These are phyloP conservation scores for Hemichromis elongatus DNA, from an alignment of 2,113 vertebrate genomes.

Conservation along the genomic window DNA sequence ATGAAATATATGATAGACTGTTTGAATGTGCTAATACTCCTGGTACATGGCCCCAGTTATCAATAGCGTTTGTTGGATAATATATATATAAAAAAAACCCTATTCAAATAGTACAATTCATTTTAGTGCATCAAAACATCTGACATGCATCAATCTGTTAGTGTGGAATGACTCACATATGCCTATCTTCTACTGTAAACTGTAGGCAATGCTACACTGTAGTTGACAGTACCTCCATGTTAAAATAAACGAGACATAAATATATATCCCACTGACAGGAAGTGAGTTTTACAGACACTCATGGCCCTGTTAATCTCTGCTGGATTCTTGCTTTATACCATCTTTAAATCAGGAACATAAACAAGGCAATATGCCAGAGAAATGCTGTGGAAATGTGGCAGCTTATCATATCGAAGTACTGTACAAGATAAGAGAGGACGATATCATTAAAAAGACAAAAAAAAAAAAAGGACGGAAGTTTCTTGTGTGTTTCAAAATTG, in stretches of 20 bases:
- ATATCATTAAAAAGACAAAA: slow-evolving; percentile 35
- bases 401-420: slow-evolving; percentile 46
- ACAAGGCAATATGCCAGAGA: slow-evolving; percentile 9
- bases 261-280: neutral
- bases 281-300: slow-evolving; percentile 7
- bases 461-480: slow-evolving; percentile 39
- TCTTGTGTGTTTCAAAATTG: slow-evolving; percentile 38
- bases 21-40: slow-evolving; percentile 36
- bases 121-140: slow-evolving; percentile 50
- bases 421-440: slow-evolving; percentile 40
- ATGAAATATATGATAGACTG: neutral
- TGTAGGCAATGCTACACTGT: slow-evolving; percentile 37
- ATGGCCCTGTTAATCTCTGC: neutral
- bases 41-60: slow-evolving; percentile 10
- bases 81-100: neutral
- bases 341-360: slow-evolving; percentile 14
- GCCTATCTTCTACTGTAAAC: slow-evolving; percentile 47
- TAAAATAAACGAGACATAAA: slow-evolving; percentile 24
- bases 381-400: slow-evolving; percentile 6
- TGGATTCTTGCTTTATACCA: neutral
- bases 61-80: slow-evolving; percentile 8
- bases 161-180: slow-evolving; percentile 49
- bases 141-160: slow-evolving; percentile 34
- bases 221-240: slow-evolving; percentile 40
- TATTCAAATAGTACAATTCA: slow-evolving; percentile 21